Evolutionary conservation across 2,888 invertebrate genomes (phyloP).

Genomic region (Scaptomyza flava): DNA sequence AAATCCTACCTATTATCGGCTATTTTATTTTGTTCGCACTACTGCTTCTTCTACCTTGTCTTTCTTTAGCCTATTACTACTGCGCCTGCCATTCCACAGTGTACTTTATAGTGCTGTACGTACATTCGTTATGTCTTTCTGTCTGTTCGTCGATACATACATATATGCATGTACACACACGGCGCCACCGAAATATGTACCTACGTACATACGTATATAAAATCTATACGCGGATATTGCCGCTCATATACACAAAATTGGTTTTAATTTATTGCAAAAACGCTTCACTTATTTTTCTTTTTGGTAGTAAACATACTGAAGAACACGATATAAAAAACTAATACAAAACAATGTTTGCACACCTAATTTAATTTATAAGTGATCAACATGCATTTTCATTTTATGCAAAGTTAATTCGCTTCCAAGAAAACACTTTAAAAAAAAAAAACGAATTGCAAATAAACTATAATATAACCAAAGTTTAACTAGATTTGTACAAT

Average conservation of each 20-base stretch:
- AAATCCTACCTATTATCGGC: constrained; percentile 71
- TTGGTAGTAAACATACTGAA: constrained; percentile 14
- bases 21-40: constrained; percentile 73
- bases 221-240: constrained; percentile 71
- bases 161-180: constrained; percentile 64
- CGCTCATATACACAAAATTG: constrained; percentile 68
- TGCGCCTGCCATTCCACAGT: constrained; percentile 69
- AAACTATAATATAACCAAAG: constrained; percentile 28
- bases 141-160: constrained; percentile 66
- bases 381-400: neutral
- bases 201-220: constrained; percentile 52
- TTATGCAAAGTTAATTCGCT: neutral
- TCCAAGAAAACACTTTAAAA: neutral
- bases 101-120: constrained; percentile 73
- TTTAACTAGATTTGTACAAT: constrained; percentile 54
- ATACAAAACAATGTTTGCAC: constrained; percentile 3
- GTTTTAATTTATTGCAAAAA: constrained; percentile 23
- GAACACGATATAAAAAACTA: constrained; percentile 10
- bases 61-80: constrained; percentile 73
- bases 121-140: constrained; percentile 64
- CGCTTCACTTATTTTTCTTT: constrained; percentile 5
- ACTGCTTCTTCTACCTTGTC: constrained; percentile 67
- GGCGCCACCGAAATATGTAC: constrained; percentile 61
- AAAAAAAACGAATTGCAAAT: constrained; percentile 19
- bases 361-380: neutral